Conservation (phyloP, 2,888 invertebrate genomes). For the Lacanobia wlatinum region DNA sequence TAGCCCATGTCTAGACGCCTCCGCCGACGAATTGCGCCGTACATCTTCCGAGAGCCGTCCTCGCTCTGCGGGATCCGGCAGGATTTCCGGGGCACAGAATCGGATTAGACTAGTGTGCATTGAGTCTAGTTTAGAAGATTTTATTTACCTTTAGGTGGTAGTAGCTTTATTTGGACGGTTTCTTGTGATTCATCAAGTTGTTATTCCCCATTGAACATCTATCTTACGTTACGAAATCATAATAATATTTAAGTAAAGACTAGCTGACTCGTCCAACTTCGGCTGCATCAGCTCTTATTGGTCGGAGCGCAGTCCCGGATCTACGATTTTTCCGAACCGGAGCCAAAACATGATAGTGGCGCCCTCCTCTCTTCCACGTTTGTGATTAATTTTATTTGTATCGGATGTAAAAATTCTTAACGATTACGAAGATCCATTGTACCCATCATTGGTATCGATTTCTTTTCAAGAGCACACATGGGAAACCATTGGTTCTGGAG, state of each 20-base stretch:
- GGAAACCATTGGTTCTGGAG: too few species aligned
- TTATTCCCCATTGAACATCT: neutral
- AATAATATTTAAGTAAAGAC: neutral
- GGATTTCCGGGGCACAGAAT: constrained; percentile 26
- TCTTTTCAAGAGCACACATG: too few species aligned
- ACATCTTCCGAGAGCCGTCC: constrained; percentile 26
- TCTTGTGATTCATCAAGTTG: neutral
- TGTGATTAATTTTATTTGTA: too few species aligned
- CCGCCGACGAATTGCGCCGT: constrained; percentile 43
- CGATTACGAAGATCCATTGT: too few species aligned
- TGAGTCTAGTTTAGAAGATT: constrained; percentile 3
- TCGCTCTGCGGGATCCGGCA: constrained; percentile 1
- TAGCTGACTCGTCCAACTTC: too few species aligned
- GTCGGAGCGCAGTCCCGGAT: too few species aligned
- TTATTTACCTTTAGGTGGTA: constrained; percentile 14
- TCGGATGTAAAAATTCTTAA: too few species aligned
- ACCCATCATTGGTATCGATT: too few species aligned
- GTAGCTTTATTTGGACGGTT: neutral
- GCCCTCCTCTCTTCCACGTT: too few species aligned
- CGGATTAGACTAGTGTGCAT: constrained; percentile 17
- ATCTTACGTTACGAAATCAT: neutral
- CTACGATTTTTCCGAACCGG: too few species aligned
- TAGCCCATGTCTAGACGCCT: constrained; percentile 54
- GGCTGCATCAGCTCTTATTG: too few species aligned
- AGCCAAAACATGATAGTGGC: too few species aligned